Evolutionary conservation across 2,113 vertebrate genomes (phyloP).

Genomic region (Rhombomys opimus): DNA sequence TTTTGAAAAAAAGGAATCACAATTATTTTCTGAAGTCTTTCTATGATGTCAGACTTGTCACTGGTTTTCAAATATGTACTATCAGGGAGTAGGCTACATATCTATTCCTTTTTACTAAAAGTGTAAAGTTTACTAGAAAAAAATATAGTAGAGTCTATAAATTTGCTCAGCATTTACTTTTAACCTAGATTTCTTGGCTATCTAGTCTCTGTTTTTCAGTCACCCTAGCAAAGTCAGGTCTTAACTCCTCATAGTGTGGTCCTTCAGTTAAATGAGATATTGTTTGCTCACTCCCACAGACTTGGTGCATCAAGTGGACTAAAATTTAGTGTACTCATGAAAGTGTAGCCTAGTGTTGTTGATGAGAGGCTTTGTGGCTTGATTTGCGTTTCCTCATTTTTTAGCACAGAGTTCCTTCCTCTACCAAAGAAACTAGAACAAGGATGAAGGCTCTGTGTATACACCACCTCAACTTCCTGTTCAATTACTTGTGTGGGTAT

Average conservation of each 20-base stretch:
- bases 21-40: slow-evolving; percentile 23
- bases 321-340: background rate
- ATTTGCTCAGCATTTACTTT: background rate
- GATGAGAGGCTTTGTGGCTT: background rate
- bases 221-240: background rate
- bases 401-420: background rate
- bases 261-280: background rate
- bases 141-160: background rate
- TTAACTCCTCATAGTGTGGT: background rate
- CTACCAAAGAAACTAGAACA: background rate
- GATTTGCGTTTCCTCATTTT: background rate
- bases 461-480: background rate
- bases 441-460: background rate
- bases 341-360: too few relatives aligned
- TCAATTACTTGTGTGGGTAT: background rate
- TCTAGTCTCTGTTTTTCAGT: background rate
- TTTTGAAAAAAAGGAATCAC: background rate
- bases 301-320: background rate
- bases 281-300: background rate
- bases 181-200: background rate
- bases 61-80: background rate
- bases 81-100: background rate
- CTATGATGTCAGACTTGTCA: background rate
- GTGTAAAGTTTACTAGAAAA: background rate
- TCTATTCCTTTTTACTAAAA: background rate